Evolutionary conservation across 1,140 invertebrate species (phyloP), one percentile per base, ranked within the genome.

Genomic region (Halesus radiatus): DNA sequence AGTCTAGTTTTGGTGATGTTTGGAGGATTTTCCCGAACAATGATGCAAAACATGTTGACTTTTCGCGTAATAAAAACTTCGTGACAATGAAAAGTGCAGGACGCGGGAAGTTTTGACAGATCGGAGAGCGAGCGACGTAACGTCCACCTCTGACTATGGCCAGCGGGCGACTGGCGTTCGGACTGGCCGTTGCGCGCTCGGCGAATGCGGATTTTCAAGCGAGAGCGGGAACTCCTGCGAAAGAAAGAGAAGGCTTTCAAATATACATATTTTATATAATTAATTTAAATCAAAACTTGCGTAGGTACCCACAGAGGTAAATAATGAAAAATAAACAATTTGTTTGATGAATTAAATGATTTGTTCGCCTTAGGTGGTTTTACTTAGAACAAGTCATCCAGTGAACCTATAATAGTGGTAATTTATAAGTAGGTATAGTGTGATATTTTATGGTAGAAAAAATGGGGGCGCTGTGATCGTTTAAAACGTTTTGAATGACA

Each of bases 81-180:
- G 22, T 53, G 26, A 54, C 53, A 56, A 74, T 74, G 53, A 74
- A 74, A 54, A 20, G 6, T 16, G 22, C 22, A 20, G 15, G 15
- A 8, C 45, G 58, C 58, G 60, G 20, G n/a, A 66, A 53, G 4
- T 52, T 77, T 76, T 62, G 74, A 76, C 58, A 74, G 70, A 1
- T 74, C 50, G 53, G 13, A 13, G 22, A 1, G n/a, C 50, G 52
- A 74, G 7, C 15, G 50, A n/a, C 13, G 22, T 50, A 10, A 77
- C 74, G 75, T 76, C 62, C 74, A 50, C 64, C 54, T 74, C 64
- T 54, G 75, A 70, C 79, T 32, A 26, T 37, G n/a, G 79, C 75
- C 79, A 76, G 74, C 74, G 73, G 79, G 72, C 79, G 79, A 80
- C 79, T 75, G 58, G 66, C 66, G 56, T 26, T 32, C 18, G 16